phyloP scores from a whole-genome alignment of 2,113 vertebrate genomes.

The Protomyctophum bolini region DNA sequence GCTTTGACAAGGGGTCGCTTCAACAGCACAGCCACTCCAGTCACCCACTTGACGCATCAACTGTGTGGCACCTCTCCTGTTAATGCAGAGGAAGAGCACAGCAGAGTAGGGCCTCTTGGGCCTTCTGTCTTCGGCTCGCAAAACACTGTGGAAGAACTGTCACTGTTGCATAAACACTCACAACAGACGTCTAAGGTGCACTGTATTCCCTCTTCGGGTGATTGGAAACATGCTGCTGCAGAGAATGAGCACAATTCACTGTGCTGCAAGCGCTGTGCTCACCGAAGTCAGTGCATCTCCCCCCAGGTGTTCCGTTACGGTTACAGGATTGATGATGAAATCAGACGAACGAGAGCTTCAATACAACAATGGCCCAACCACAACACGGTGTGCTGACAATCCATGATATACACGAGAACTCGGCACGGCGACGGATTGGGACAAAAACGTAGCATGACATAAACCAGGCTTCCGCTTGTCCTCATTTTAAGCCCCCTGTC shows the following conservation, averaged over 20 bases:
- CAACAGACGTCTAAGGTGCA: not conserved
- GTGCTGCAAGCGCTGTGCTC: not conserved
- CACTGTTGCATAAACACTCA: not conserved
- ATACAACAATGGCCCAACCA: constrained; percentile 14
- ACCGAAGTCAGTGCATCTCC: not conserved
- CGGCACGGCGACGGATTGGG: not conserved
- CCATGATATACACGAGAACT: constrained; percentile 27
- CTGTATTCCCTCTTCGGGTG: not conserved
- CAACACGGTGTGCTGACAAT: constrained; percentile 20
- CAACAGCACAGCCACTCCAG: constrained; percentile 16
- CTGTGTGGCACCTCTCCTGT: constrained; percentile 31
- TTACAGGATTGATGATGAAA: not conserved
- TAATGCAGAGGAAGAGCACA: constrained; percentile 5
- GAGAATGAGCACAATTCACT: not conserved
- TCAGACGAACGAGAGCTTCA: not conserved
- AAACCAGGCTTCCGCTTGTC: constrained; percentile 11
- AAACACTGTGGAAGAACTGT: not conserved
- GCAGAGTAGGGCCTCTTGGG: not conserved
- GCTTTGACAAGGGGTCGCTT: constrained; percentile 34
- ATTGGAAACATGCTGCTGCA: not conserved
- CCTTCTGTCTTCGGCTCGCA: not conserved
- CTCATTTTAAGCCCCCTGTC: constrained; percentile 43
- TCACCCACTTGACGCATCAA: constrained; percentile 29
- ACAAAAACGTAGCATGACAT: constrained; percentile 21
- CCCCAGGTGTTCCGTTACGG: not conserved